Conservation (phyloP, 2,888 invertebrate genomes). For the Scrobipalpa atriplicella region DNA sequence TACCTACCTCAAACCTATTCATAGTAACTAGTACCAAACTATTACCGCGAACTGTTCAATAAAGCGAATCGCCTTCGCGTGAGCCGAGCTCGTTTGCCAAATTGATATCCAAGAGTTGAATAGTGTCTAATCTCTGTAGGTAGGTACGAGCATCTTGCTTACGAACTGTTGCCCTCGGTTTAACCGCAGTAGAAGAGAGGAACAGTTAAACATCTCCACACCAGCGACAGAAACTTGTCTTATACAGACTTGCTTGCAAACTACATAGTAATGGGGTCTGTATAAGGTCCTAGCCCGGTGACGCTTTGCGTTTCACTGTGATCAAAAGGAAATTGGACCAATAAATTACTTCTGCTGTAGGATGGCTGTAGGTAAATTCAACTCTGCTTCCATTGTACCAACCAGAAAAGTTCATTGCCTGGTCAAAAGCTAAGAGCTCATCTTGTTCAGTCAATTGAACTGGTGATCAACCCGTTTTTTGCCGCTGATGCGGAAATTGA, state of each 20-base stretch:
- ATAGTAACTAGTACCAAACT: neutral
- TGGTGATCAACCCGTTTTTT: conserved; percentile 33
- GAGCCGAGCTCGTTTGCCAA: conserved; percentile 29
- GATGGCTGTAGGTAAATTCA: no score
- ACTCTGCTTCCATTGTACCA: neutral
- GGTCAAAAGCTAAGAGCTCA: conserved; percentile 36
- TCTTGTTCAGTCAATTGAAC: conserved; percentile 33
- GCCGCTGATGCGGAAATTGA: conserved; percentile 32
- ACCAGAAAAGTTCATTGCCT: conserved; percentile 33
- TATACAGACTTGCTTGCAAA: no score
- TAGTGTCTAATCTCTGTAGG: conserved; percentile 23
- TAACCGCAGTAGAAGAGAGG: no score
- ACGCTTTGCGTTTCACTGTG: no score
- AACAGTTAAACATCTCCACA: no score
- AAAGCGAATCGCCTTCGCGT: conserved; percentile 28
- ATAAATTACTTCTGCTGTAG: no score
- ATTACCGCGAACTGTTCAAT: neutral
- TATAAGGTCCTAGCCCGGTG: no score
- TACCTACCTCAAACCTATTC: neutral
- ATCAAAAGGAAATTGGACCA: no score
- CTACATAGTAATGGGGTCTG: no score
- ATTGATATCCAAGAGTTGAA: conserved; percentile 27
- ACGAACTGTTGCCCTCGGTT: conserved; percentile 1
- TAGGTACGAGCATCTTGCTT: conserved; percentile 8
- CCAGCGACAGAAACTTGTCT: no score